These are phyloP conservation scores for Cylas formicarius DNA, from an alignment of 1,140 invertebrate species.

Conservation along the genomic window DNA sequence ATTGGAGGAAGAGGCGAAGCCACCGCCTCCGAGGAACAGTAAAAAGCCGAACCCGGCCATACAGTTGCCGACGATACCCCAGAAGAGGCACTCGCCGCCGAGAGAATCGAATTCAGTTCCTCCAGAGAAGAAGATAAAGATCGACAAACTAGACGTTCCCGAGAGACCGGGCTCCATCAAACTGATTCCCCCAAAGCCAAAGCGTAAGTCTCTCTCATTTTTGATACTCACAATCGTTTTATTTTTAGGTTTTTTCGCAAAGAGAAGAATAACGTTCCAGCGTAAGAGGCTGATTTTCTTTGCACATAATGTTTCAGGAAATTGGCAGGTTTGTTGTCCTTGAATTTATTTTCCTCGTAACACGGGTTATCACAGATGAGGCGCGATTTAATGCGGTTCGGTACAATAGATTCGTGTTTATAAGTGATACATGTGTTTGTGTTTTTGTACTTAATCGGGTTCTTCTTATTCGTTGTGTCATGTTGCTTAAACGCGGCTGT, in stretches of 20 bases:
- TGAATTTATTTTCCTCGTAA: too few relatives aligned
- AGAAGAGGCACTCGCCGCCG: slow-evolving; percentile 59
- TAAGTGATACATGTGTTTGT: too few relatives aligned
- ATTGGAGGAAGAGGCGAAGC: slow-evolving; percentile 72
- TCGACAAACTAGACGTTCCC: slow-evolving; percentile 36
- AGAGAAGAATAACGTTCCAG: slow-evolving; percentile 17
- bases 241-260: slow-evolving; percentile 33
- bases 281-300: slow-evolving; percentile 22
- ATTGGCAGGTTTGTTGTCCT: too few relatives aligned
- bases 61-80: slow-evolving; percentile 42
- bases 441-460: too few relatives aligned
- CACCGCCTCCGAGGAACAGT: slow-evolving; percentile 58
- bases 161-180: slow-evolving; percentile 75
- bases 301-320: too few relatives aligned
- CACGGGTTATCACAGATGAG: too few relatives aligned
- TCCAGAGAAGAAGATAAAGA: slow-evolving; percentile 63
- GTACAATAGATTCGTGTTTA: too few relatives aligned
- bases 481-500: too few relatives aligned
- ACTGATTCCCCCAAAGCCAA: slow-evolving; percentile 77
- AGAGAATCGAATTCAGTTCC: slow-evolving; percentile 45
- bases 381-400: too few relatives aligned
- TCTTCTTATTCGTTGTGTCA: too few relatives aligned
- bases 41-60: slow-evolving; percentile 55
- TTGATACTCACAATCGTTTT: slow-evolving; percentile 27
- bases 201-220: slow-evolving; percentile 63